Percentiles rank a stretch among this genome's conserved stretches.
Evolutionary conservation across 2,797 vertebrate species (phyloP).

Genomic region (Mallotus villosus): DNA sequence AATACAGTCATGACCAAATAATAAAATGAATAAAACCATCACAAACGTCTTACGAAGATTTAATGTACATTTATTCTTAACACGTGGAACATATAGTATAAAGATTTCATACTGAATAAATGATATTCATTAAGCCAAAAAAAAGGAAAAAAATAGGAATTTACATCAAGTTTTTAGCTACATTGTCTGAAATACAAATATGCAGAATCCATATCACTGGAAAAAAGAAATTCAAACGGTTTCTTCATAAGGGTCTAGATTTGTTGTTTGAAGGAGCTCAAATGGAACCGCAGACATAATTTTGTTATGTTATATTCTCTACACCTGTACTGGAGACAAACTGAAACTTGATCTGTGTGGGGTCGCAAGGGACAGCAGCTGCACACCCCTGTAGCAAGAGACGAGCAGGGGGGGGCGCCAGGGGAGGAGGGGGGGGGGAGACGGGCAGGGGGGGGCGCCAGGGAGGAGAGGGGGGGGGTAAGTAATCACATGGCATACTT

Average conservation of each 20-base stretch:
- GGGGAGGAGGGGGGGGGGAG: constrained; percentile 41
- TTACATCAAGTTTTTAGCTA: constrained; percentile 99
- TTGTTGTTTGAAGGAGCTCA: constrained; percentile 79
- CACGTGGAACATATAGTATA: constrained; percentile 97
- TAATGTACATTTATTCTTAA: constrained; percentile 98
- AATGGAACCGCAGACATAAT: constrained; percentile 87
- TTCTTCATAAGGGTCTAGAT: constrained; percentile 84
- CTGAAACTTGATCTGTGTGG: constrained; percentile 82
- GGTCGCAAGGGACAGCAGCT: constrained; percentile 82
- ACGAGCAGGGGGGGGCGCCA: constrained; percentile 43
- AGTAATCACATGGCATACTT: constrained; percentile 69
- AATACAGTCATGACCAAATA: neutral
- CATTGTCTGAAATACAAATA: constrained; percentile 99
- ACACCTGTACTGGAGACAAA: constrained; percentile 88
- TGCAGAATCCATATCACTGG: constrained; percentile 98
- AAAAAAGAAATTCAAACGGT: constrained; percentile 84
- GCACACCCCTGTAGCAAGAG: constrained; percentile 64
- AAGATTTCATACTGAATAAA: constrained; percentile 98
- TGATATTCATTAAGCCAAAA: constrained; percentile 96
- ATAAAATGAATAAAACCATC: constrained; percentile 81
- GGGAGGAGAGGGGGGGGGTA: constrained; percentile 44
- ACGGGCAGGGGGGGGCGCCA: constrained; percentile 38
- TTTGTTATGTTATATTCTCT: constrained; percentile 66
- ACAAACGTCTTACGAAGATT: constrained; percentile 99
- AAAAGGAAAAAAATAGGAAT: constrained; percentile 92